These are phyloP conservation scores for Lasius fuliginosus DNA, from an alignment of 2,888 invertebrate species.

Conservation along the genomic window DNA sequence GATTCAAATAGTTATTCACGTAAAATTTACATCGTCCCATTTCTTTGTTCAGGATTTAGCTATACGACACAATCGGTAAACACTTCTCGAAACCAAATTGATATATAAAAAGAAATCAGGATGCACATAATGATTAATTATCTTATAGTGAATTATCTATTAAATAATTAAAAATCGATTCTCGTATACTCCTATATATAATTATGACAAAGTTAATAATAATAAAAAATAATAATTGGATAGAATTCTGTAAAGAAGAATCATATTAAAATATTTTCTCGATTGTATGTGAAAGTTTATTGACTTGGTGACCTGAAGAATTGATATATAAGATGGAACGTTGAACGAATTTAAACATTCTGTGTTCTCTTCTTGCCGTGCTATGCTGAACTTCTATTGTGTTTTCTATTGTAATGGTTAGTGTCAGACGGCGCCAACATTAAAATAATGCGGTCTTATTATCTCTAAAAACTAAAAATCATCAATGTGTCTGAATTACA, in stretches of 20 bases:
- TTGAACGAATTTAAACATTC: background rate
- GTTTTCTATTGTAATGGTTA: background rate
- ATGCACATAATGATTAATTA: background rate
- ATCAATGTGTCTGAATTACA: background rate
- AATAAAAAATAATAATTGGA: conserved; percentile 4
- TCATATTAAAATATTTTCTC: background rate
- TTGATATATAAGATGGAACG: background rate
- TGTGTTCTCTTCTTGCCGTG: background rate
- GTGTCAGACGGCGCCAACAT: background rate
- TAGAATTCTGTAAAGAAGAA: background rate
- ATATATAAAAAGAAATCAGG: background rate
- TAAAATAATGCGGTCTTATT: background rate
- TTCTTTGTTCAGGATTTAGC: background rate
- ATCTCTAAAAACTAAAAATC: conserved; percentile 12
- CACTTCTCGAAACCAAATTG: background rate
- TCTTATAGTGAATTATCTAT: background rate
- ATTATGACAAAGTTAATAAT: conserved; percentile 2
- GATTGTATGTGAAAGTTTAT: background rate
- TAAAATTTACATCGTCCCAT: background rate
- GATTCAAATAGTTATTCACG: background rate
- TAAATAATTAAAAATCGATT: background rate
- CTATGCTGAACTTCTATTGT: background rate
- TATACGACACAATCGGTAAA: background rate
- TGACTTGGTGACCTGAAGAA: background rate
- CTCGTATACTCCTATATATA: background rate